Evolutionary conservation across 2,888 invertebrate genomes (phyloP).

Genomic region (Epinotia demarniana): DNA sequence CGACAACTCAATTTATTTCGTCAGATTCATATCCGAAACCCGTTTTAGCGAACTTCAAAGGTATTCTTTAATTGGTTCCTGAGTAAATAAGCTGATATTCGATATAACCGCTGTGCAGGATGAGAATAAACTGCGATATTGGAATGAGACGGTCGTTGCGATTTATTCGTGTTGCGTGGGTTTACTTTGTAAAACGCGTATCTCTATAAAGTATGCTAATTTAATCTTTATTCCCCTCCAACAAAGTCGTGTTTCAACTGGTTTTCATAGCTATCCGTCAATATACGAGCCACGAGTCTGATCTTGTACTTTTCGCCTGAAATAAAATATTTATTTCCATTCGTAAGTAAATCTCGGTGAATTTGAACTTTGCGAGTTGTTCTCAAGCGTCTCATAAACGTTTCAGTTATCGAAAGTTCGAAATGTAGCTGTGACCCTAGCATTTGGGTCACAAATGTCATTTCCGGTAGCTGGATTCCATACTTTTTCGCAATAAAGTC

Average conservation of each 20-base stretch:
- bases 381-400: slow-evolving; percentile 12
- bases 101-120: slow-evolving; percentile 47
- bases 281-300: not conserved
- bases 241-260: not conserved
- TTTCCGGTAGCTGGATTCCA: slow-evolving; percentile 29
- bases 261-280: slow-evolving; percentile 4
- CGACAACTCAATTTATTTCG: slow-evolving; percentile 78
- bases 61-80: slow-evolving; percentile 72
- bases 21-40: slow-evolving; percentile 73
- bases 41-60: slow-evolving; percentile 76
- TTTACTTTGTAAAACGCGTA: not conserved
- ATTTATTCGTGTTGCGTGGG: not conserved
- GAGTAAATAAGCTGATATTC: slow-evolving; percentile 61
- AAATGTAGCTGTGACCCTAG: not conserved
- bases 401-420: slow-evolving; percentile 12
- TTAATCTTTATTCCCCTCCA: not conserved
- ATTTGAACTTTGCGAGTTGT: not conserved
- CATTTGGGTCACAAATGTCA: slow-evolving; percentile 33
- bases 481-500: slow-evolving; percentile 14
- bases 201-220: not conserved
- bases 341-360: slow-evolving; percentile 2
- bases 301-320: slow-evolving; percentile 15
- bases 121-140: slow-evolving; percentile 49
- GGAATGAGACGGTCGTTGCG: slow-evolving; percentile 17
- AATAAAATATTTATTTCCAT: slow-evolving; percentile 23